Percentiles rank a stretch among this genome's conserved stretches.
These are phyloP conservation scores for Megalops cyprinoides DNA, from an alignment of 2,797 vertebrate genomes.

Conservation along the genomic window DNA sequence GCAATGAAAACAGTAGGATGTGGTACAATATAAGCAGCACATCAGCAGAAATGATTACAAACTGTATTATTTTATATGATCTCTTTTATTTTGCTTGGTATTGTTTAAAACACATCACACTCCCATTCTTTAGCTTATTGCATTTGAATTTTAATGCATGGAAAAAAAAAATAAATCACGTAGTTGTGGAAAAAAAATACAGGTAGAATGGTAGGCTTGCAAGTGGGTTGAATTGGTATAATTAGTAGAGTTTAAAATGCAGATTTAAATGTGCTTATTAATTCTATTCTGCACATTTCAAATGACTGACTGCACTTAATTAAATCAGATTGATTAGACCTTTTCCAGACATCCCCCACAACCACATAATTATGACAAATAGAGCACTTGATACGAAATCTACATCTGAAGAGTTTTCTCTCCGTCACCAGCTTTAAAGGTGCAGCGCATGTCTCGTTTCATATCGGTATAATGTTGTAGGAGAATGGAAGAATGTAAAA, in stretches of 20 bases:
- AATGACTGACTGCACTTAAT: slow-evolving; percentile 86
- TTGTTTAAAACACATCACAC: background rate
- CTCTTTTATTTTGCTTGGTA: slow-evolving; percentile 1
- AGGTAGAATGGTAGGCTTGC: slow-evolving; percentile 52
- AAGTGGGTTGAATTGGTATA: slow-evolving; percentile 75
- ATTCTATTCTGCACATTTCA: slow-evolving; percentile 84
- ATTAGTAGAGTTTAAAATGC: slow-evolving; percentile 81
- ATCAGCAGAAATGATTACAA: slow-evolving; percentile 10
- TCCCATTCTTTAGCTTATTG: slow-evolving; percentile 11
- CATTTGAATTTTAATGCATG: slow-evolving; percentile 20
- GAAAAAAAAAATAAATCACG: slow-evolving; percentile 36
- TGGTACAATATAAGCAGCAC: too few relatives aligned
- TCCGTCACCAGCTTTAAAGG: slow-evolving; percentile 53
- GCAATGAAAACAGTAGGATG: too few relatives aligned
- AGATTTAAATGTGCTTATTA: slow-evolving; percentile 85
- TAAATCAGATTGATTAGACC: slow-evolving; percentile 87
- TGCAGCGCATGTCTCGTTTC: slow-evolving; percentile 38
- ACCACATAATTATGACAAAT: slow-evolving; percentile 85
- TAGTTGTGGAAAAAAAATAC: slow-evolving; percentile 50
- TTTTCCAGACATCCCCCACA: slow-evolving; percentile 79
- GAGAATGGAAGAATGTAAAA: background rate
- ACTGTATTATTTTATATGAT: background rate
- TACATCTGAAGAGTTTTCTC: slow-evolving; percentile 60
- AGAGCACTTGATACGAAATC: slow-evolving; percentile 75
- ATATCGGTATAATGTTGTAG: background rate